Evolutionary conservation across 2,797 vertebrate genomes (phyloP), one percentile per base, ranked within the genome.

Genomic region (Propithecus deckenii): DNA sequence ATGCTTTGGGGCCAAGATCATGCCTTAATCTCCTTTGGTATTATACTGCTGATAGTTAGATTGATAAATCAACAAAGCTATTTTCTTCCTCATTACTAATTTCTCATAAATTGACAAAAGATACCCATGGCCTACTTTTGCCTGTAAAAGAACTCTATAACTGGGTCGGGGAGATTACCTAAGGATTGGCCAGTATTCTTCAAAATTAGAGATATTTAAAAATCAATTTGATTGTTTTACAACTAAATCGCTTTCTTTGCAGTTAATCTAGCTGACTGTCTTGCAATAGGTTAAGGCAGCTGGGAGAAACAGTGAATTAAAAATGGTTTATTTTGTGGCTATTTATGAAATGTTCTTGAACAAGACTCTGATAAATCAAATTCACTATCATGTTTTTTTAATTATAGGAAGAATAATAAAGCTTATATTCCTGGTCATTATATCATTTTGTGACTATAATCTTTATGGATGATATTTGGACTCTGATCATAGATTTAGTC

Each of bases 21-120:
- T 87, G 43, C 86, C 15, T 97, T 96, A 95, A 86, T 96, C 55
- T 90, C 74, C 55, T 95, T 78, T 95, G 69, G 6, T 93, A 92
- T n/a, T 88, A 46, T 57, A 50, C 8, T 93, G n/a, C 41, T 90
- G 48, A 91, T 90, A 71, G 84, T 94, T 93, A 86, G 7, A 95
- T 30, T 91, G 89, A 86, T 86, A 96, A 90, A 83, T 94, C 61
- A 93, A 91, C 79, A 94, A 13, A 95, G 8, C 28, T 91, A 10
- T 86, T 86, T 89, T 81, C 46, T 97, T 95, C 79, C 43, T 89
- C 79, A 52, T 80, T 89, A 89, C 52, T 94, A 92, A 72, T 43
- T 84, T 97, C 74, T 95, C 46, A 59, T 74, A 81, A 32, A 25
- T 91, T 79, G 69, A 71, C 69, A 89, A 93, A 92, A 76, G 61